Percentiles rank a stretch among this genome's conserved stretches.
These are phyloP conservation scores for Oncopeltus fasciatus DNA, from an alignment of 1,140 invertebrate genomes.

Conservation along the genomic window DNA sequence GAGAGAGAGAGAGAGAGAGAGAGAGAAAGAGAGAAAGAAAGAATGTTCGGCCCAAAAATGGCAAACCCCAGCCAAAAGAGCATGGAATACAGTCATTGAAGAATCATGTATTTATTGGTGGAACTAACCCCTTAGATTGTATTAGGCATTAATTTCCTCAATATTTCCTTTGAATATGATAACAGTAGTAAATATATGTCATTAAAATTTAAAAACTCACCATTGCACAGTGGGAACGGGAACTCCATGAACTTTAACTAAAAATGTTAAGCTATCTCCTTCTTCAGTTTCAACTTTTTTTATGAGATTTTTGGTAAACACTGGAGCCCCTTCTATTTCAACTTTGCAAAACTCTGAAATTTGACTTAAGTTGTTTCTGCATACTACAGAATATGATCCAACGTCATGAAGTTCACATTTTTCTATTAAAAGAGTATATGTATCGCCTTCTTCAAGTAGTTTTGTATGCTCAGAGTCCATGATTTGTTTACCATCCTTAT, in stretches of 20 bases:
- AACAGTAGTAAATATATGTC: too few relatives aligned
- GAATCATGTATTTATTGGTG: too few relatives aligned
- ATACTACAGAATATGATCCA: conserved; percentile 84
- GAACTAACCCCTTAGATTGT: too few relatives aligned
- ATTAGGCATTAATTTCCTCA: too few relatives aligned
- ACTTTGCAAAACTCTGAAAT: conserved; percentile 73
- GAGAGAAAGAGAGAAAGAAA: too few relatives aligned
- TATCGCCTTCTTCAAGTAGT: conserved; percentile 48
- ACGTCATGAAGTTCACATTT: conserved; percentile 69
- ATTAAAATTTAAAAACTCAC: conserved; percentile 32
- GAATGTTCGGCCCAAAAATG: too few relatives aligned
- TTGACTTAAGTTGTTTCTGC: conserved; percentile 77
- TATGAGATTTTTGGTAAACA: conserved; percentile 51
- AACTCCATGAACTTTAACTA: conserved; percentile 66
- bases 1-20: too few relatives aligned
- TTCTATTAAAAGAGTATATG: conserved; percentile 62
- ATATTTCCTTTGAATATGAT: too few relatives aligned
- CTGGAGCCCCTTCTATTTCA: conserved; percentile 60
- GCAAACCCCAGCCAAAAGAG: too few relatives aligned
- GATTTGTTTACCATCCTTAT: conserved; percentile 68
- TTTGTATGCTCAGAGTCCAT: conserved; percentile 49
- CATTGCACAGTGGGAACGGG: conserved; percentile 69
- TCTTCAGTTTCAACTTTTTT: conserved; percentile 53
- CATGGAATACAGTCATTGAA: too few relatives aligned
- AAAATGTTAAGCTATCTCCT: conserved; percentile 62